Conservation (phyloP, 2,797 vertebrate genomes). For the Silurus lanzhouensis region DNA sequence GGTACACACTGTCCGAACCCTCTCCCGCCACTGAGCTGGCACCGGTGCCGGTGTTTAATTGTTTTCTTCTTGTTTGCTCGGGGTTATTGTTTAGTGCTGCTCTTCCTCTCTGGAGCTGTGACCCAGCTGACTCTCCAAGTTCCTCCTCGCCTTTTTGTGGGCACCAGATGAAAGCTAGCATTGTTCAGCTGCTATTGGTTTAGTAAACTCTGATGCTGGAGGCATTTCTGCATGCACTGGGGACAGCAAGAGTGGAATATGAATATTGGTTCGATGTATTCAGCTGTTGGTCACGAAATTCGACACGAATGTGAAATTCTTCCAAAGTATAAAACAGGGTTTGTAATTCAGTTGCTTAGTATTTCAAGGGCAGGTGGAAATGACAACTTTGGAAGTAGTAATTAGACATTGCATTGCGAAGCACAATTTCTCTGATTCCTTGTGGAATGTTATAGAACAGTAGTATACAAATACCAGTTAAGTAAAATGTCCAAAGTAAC, state of each 20-base stretch:
- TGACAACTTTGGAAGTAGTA: too few species aligned
- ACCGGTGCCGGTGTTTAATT: slow-evolving; percentile 32
- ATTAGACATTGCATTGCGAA: not conserved
- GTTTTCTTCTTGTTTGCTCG: slow-evolving; percentile 47
- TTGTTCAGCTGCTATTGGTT: slow-evolving; percentile 50
- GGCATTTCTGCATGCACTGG: not conserved
- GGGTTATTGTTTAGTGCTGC: slow-evolving; percentile 48
- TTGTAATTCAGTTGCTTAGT: not conserved
- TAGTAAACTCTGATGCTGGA: slow-evolving; percentile 32
- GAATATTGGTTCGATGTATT: not conserved
- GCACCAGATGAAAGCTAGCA: slow-evolving; percentile 57
- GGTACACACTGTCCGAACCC: slow-evolving; percentile 29
- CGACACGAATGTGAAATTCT: not conserved
- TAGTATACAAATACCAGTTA: not conserved
- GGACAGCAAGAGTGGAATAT: not conserved
- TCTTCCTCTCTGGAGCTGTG: slow-evolving; percentile 34
- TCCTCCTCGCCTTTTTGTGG: slow-evolving; percentile 49
- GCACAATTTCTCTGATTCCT: not conserved
- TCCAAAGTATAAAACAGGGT: not conserved
- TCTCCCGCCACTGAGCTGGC: slow-evolving; percentile 40
- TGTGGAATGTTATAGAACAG: not conserved
- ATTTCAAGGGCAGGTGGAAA: too few species aligned
- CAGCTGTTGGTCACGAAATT: not conserved
- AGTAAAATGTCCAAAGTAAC: too few species aligned
- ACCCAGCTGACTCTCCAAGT: slow-evolving; percentile 35